Percentiles rank a stretch among this genome's conserved stretches.
These are phyloP conservation scores for Scaptodrosophila latifasciaeformis DNA, from an alignment of 2,888 invertebrate genomes.

Conservation along the genomic window DNA sequence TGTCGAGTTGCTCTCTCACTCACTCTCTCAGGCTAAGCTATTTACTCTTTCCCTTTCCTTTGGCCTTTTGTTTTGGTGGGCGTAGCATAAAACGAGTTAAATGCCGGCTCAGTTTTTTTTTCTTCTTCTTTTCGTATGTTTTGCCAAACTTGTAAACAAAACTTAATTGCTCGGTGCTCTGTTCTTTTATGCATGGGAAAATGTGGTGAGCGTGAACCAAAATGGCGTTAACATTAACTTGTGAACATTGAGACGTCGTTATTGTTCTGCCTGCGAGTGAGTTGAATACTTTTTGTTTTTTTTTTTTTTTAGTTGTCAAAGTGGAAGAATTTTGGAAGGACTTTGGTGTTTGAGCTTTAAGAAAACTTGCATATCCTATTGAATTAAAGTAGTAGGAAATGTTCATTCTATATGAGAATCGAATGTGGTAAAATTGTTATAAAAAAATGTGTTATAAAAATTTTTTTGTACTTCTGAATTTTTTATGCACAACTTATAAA, in stretches of 20 bases:
- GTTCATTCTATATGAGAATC: too few species aligned
- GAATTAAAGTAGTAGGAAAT: too few species aligned
- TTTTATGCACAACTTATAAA: too few species aligned
- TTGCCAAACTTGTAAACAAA: constrained; percentile 58
- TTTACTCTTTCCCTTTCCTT: too few species aligned
- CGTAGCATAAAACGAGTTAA: constrained; percentile 57
- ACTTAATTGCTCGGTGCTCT: constrained; percentile 37
- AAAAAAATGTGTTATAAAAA: too few species aligned
- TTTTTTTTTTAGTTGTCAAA: constrained; percentile 13
- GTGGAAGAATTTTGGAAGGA: constrained; percentile 21
- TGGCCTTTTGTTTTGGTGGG: constrained; percentile 53
- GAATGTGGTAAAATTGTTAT: too few species aligned
- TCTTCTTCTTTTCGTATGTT: constrained; percentile 22
- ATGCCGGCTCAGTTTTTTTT: too few species aligned
- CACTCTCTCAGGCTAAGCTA: too few species aligned
- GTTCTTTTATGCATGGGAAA: constrained; percentile 12
- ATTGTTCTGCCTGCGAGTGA: constrained; percentile 25
- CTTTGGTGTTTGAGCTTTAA: background rate
- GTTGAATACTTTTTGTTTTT: constrained; percentile 9
- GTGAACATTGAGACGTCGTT: constrained; percentile 52
- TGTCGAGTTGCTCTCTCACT: constrained; percentile 5
- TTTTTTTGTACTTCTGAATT: too few species aligned
- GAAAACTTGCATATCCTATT: too few species aligned
- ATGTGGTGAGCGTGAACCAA: constrained; percentile 26
- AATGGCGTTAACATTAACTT: constrained; percentile 47